Evolutionary conservation across 92 coral and sea anemone genomes (phyloP).

Genomic region (Porites cylindrica): DNA sequence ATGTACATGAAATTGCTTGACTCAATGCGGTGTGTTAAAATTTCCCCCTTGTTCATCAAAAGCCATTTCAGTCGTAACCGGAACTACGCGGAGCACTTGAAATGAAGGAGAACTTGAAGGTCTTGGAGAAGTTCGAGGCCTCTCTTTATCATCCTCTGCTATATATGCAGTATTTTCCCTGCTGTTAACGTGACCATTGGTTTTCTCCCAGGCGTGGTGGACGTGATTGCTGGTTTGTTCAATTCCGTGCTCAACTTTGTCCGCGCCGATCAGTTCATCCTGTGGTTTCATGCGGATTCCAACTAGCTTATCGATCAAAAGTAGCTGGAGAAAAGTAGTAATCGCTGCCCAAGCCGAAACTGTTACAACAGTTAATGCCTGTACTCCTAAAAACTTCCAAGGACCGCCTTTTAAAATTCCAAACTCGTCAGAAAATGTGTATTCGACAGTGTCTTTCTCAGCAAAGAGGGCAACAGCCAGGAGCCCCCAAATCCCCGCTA

Average conservation of each 20-base stretch:
- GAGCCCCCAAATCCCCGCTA: conserved; percentile 78
- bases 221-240: not conserved
- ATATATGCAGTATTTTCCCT: no score
- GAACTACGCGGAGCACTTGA: no score
- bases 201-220: no score
- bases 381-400: conserved; percentile 71
- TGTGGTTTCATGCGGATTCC: conserved; percentile 75
- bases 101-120: no score
- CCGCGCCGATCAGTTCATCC: conserved; percentile 87
- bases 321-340: conserved; percentile 62
- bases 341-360: conserved; percentile 67
- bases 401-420: conserved; percentile 73
- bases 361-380: conserved; percentile 34
- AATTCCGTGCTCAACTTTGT: conserved; percentile 61
- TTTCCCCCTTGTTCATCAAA: no score
- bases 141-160: no score
- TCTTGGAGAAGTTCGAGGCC: no score
- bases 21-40: no score
- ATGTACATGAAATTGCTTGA: no score
- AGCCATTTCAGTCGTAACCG: no score
- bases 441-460: conserved; percentile 62
- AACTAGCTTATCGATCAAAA: conserved; percentile 63
- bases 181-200: no score
- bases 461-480: conserved; percentile 76
- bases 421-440: conserved; percentile 35